Conservation (phyloP, 2,888 invertebrate genomes). For the Sylvicola fuscatus region DNA sequence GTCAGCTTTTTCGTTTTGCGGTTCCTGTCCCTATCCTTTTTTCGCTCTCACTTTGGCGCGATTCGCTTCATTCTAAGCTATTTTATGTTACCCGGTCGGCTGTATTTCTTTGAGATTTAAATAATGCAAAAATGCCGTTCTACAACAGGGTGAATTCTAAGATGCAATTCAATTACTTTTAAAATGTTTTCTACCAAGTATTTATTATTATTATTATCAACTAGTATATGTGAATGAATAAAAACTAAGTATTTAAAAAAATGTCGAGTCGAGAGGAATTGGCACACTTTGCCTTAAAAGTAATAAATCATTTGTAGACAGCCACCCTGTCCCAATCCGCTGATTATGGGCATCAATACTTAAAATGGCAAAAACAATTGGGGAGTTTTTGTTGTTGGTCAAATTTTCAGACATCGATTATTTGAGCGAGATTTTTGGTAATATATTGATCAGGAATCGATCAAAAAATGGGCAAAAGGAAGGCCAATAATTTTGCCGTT, state of each 20-base stretch:
- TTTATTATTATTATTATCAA: no score
- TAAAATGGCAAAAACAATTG: constrained; percentile 1
- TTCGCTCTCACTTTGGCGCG: constrained; percentile 1
- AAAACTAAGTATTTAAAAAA: no score
- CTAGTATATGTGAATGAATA: no score
- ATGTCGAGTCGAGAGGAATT: no score
- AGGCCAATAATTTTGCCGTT: no score
- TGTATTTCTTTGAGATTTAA: constrained; percentile 10
- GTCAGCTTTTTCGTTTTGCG: constrained; percentile 1
- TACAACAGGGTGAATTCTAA: constrained; percentile 2
- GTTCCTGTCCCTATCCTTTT: constrained; percentile 4
- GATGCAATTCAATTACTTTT: no score
- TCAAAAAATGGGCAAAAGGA: neutral
- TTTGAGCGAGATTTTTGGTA: neutral
- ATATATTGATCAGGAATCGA: constrained; percentile 4
- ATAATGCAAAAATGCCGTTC: constrained; percentile 13
- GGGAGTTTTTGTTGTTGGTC: constrained; percentile 1
- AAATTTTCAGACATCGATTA: constrained; percentile 4
- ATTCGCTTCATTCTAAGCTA: neutral
- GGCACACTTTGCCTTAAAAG: no score
- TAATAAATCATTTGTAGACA: no score
- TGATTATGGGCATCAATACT: no score
- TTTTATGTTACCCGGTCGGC: neutral
- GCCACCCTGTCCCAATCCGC: no score
- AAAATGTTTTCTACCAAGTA: no score